Evolutionary conservation across 2,888 invertebrate genomes (phyloP).

Genomic region (Nebria salina): DNA sequence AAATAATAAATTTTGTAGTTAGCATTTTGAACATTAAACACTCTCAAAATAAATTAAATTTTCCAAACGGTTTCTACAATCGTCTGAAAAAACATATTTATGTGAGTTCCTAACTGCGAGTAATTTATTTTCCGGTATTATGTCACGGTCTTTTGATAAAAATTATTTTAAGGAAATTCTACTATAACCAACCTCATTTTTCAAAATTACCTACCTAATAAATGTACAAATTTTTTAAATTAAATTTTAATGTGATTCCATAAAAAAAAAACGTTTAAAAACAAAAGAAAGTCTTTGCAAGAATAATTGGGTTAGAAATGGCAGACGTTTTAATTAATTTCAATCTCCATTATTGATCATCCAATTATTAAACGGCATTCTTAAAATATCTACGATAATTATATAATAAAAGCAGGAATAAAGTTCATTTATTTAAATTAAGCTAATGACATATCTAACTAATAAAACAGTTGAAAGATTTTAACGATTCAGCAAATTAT

Average conservation of each 20-base stretch:
- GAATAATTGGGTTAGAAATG: neutral
- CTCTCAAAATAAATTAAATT: neutral
- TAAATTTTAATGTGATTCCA: neutral
- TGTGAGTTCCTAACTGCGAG: too few relatives aligned
- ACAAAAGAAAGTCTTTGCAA: neutral
- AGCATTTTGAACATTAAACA: neutral
- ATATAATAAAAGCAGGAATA: neutral
- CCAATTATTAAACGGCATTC: neutral
- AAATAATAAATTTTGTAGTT: neutral
- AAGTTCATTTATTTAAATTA: neutral
- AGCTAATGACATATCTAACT: neutral
- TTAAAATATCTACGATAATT: neutral
- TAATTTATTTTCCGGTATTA: too few relatives aligned
- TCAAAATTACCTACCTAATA: neutral
- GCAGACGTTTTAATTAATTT: neutral
- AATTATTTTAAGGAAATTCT: neutral
- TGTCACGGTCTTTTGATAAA: neutral
- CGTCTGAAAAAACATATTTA: too few relatives aligned
- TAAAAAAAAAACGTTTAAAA: neutral
- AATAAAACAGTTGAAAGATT: neutral
- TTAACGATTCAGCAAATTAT: neutral
- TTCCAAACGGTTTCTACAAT: neutral
- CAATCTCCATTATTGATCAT: neutral
- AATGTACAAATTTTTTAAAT: neutral
- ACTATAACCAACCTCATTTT: neutral